Evolutionary conservation across 2,888 invertebrate species (phyloP).

Genomic region (Thelaira solivaga): DNA sequence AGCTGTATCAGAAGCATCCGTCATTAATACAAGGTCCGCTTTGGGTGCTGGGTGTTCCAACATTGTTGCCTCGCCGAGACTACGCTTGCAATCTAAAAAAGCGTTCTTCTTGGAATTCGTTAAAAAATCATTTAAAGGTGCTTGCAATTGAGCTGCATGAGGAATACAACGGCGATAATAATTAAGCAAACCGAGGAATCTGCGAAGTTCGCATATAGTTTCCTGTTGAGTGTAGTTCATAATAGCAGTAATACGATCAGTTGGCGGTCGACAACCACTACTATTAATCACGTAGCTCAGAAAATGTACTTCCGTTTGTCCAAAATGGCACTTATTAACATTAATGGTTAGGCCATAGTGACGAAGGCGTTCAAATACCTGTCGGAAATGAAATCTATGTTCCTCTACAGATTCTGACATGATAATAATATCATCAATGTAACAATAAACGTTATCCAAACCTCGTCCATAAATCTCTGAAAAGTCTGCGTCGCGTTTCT

Average conservation of each 20-base stretch:
- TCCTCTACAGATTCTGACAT: conserved; percentile 6
- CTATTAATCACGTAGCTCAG: not conserved
- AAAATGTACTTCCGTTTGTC: conserved; percentile 1
- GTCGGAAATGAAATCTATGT: conserved; percentile 2
- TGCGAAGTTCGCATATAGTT: not conserved
- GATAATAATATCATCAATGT: conserved; percentile 31
- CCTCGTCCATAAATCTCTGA: too few relatives aligned
- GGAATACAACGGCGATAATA: not conserved
- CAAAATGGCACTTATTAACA: conserved; percentile 23
- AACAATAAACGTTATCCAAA: too few relatives aligned
- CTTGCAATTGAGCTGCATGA: not conserved
- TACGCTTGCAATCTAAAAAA: not conserved
- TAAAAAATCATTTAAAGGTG: not conserved
- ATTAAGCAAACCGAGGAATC: too few relatives aligned
- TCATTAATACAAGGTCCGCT: conserved; percentile 7
- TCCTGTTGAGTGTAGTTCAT: too few relatives aligned
- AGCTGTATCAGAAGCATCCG: conserved; percentile 45
- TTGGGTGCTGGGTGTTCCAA: not conserved
- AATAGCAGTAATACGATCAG: not conserved
- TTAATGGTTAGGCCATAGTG: conserved; percentile 27
- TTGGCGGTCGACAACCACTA: not conserved
- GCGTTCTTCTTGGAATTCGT: not conserved
- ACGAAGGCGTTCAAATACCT: conserved; percentile 17
- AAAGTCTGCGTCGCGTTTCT: conserved; percentile 56
- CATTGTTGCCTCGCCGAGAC: not conserved